Evolutionary conservation across 2,888 invertebrate genomes (phyloP).

Genomic region (Galeopsomyia nigrocyanea): DNA sequence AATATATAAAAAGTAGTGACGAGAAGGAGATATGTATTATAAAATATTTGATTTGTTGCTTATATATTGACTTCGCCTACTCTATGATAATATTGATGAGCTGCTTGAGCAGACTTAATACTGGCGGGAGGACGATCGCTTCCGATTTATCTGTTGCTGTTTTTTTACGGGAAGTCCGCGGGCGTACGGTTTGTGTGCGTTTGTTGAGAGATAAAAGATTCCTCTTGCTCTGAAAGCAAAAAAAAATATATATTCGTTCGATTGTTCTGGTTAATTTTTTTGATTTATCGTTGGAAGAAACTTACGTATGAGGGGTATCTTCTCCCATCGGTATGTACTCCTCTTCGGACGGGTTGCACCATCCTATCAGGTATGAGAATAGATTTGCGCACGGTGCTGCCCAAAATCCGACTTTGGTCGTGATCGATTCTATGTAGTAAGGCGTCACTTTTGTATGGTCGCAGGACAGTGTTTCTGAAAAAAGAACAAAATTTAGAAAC

Average conservation of each 20-base stretch:
- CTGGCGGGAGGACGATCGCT: conserved; percentile 68
- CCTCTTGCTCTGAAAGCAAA: conserved; percentile 80
- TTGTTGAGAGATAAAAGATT: conserved; percentile 89
- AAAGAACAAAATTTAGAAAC: conserved; percentile 5
- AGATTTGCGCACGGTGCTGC: conserved; percentile 87
- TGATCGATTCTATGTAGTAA: conserved; percentile 91
- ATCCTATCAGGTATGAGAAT: conserved; percentile 86
- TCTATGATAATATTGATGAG: conserved; percentile 67
- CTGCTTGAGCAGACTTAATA: conserved; percentile 67
- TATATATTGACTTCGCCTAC: conserved; percentile 49
- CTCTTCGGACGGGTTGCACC: conserved; percentile 84
- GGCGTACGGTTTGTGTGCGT: conserved; percentile 87
- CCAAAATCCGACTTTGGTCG: conserved; percentile 84
- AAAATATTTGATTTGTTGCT: conserved; percentile 1
- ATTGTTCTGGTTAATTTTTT: not conserved
- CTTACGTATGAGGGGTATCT: conserved; percentile 83
- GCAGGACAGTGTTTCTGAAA: conserved; percentile 85
- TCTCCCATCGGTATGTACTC: conserved; percentile 91
- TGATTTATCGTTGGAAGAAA: conserved; percentile 33
- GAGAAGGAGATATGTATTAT: conserved; percentile 28
- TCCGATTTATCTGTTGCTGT: conserved; percentile 66
- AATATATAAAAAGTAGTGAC: conserved; percentile 18
- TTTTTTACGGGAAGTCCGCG: conserved; percentile 82
- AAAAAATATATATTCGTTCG: conserved; percentile 9
- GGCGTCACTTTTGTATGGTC: conserved; percentile 93